phyloP scores from a whole-genome alignment of 2,888 invertebrate species.

The Drosophila pegasa region DNA sequence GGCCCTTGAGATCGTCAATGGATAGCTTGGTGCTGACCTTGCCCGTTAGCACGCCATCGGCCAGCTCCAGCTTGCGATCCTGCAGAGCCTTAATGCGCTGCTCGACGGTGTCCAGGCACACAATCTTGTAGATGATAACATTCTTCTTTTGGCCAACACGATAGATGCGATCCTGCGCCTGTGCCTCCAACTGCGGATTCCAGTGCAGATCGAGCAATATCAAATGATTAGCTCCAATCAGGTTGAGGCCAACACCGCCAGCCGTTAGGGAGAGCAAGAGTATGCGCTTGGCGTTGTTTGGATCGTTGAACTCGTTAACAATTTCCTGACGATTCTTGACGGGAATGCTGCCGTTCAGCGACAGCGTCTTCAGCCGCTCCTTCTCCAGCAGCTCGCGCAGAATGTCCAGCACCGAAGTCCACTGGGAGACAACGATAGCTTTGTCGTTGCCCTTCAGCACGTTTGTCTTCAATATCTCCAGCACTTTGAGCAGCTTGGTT shows the following conservation, averaged over 20 bases:
- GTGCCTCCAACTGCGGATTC: conserved; percentile 98
- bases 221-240: conserved; percentile 96
- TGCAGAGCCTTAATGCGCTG: conserved; percentile 93
- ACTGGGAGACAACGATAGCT: conserved; percentile 95
- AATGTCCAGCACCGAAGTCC: conserved; percentile 93
- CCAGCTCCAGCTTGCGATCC: conserved; percentile 91
- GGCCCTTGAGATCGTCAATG: conserved; percentile 91
- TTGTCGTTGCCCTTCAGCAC: conserved; percentile 88
- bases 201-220: conserved; percentile 96
- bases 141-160: conserved; percentile 94
- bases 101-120: conserved; percentile 94
- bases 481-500: conserved; percentile 88
- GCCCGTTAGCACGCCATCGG: conserved; percentile 91
- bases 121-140: conserved; percentile 93
- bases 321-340: conserved; percentile 90
- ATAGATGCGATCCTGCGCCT: conserved; percentile 97
- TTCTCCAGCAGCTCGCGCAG: conserved; percentile 88
- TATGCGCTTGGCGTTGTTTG: conserved; percentile 86
- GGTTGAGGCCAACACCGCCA: conserved; percentile 97
- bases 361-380: conserved; percentile 86
- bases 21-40: conserved; percentile 90
- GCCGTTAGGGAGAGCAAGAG: conserved; percentile 95
- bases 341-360: conserved; percentile 91
- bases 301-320: conserved; percentile 90
- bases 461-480: conserved; percentile 86